Evolutionary conservation across 2,888 invertebrate species (phyloP), one percentile per base, ranked within the genome.

Genomic region (Enoplolaimus lenunculus): DNA sequence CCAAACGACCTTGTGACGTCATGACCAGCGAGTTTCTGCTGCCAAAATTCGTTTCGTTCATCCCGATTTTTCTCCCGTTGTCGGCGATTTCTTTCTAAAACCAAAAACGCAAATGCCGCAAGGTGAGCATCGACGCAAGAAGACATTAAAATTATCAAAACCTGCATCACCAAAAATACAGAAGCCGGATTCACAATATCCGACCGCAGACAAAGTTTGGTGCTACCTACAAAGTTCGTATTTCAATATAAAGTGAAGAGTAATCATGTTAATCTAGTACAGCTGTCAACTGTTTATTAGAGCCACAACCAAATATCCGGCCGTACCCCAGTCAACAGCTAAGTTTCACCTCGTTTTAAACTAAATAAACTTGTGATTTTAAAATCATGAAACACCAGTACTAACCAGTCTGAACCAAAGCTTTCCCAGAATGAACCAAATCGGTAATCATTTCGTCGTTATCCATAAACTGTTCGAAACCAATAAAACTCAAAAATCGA

Each of bases 381-480:
- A n/a, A n/a, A n/a, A n/a, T n/a, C n/a, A n/a, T n/a, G n/a, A n/a
- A n/a, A n/a, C n/a, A n/a, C n/a, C n/a, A 30, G 65, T 70, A 73
- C 78, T 75, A 77, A 90, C 91, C 91, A 85, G 94, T 84, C 78
- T 90, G 90, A 71, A 93, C 89, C 59, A 95, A 86, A 81, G 93
- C 92, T 77, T 89, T 86, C 1, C 97, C 97, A 81, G 95, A 94
- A 75, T 93, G 91, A 0, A 94, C 89, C 68, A 95, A 84, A 81
- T 97, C 97, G 0, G 88, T 88, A 0, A 94, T 93, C 77, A 97
- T 88, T 73, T 90, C 89, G 80, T 94, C 93, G 75, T 94, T 92
- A 0, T 90, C 92, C 62, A 97, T 87, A 81, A 97, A 98, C 84
- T 98, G 97, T 81, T 97, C 94, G 82, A 94, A 93, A 45, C 94